These are phyloP conservation scores for Oreocharis arfaki DNA, from an alignment of 2,113 vertebrate genomes.

Conservation along the genomic window DNA sequence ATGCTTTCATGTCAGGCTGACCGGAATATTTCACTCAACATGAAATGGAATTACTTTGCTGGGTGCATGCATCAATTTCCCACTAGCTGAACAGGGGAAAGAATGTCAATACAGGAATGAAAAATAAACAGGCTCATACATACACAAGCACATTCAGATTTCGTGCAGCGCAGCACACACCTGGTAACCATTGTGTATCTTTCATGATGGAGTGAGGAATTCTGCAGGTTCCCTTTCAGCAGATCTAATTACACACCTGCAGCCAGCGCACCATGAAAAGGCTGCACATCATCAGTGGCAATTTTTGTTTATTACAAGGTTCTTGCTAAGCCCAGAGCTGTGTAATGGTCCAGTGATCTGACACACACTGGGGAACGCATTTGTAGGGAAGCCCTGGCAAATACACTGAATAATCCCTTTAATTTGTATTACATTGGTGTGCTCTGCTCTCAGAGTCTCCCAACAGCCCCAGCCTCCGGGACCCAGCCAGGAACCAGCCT, in stretches of 20 bases:
- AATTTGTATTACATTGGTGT: background rate
- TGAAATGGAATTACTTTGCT: background rate
- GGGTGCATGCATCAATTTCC: background rate
- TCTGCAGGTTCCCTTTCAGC: background rate
- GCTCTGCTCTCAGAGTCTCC: background rate
- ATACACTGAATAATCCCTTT: background rate
- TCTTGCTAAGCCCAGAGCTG: background rate
- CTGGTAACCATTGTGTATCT: fast-evolving
- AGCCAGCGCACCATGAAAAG: background rate
- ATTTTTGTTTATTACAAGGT: background rate
- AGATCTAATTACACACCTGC: background rate
- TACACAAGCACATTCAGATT: fast-evolving
- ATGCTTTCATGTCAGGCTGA: background rate
- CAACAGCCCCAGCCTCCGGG: fast-evolving
- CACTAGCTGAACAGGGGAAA: background rate
- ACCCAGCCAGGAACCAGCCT: fast-evolving
- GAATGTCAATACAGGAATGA: background rate
- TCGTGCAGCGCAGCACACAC: background rate
- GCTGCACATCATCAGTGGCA: background rate
- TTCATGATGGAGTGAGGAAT: background rate
- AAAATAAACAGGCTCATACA: background rate
- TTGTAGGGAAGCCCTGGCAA: background rate
- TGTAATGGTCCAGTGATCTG: background rate
- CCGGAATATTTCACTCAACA: background rate
- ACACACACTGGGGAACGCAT: fast-evolving